Percentiles rank a stretch among this genome's conserved stretches.
Conservation (phyloP, 2,888 invertebrate genomes). For the Eupeodes luniger region DNA sequence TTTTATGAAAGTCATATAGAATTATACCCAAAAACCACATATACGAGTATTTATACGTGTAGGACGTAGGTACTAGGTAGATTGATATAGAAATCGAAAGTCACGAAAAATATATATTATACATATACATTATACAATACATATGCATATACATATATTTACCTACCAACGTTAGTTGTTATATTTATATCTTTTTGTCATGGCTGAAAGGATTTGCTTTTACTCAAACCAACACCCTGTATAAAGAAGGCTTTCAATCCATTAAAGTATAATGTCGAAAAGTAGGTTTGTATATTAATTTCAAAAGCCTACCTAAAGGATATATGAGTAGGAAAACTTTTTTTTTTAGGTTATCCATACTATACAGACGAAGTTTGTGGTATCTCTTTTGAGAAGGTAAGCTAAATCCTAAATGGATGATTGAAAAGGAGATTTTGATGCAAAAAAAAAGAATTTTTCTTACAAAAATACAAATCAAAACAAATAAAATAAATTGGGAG, state of each 20-base stretch:
- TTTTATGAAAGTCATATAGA: background rate
- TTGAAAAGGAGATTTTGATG: background rate
- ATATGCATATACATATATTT: background rate
- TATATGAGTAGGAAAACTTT: background rate
- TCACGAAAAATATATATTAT: background rate
- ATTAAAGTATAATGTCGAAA: background rate
- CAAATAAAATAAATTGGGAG: too few relatives aligned
- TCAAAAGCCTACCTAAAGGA: background rate
- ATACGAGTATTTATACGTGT: background rate
- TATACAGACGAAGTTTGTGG: too few relatives aligned
- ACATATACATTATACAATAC: background rate
- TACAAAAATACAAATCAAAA: too few relatives aligned
- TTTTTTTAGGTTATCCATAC: background rate
- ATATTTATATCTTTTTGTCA: conserved; percentile 10
- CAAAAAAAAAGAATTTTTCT: background rate
- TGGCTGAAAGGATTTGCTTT: conserved; percentile 17
- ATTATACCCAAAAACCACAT: background rate
- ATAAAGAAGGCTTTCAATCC: conserved; percentile 7
- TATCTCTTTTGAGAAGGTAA: too few relatives aligned
- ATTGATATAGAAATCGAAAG: background rate
- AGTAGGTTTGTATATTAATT: background rate
- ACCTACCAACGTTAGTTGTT: background rate
- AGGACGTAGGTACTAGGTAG: too few relatives aligned
- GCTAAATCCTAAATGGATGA: too few relatives aligned
- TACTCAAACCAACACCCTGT: background rate